Evolutionary conservation across 2,113 vertebrate genomes (phyloP), one percentile per base, ranked within the genome.

Genomic region (Carassius gibelio): DNA sequence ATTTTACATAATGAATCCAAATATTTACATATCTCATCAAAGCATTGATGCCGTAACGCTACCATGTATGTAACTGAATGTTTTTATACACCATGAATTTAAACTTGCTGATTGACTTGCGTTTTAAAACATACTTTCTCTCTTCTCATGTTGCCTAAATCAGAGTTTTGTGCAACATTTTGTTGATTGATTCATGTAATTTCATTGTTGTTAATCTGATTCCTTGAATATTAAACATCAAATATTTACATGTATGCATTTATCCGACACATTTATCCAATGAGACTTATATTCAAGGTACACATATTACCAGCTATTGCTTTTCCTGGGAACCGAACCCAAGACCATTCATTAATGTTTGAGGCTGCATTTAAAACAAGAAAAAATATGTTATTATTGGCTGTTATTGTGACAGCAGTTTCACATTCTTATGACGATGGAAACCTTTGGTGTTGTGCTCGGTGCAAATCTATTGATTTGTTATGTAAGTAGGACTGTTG

Each of bases 1-100:
- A 19, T 69, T 50, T 81, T 81, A 26, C 62, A 34, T 81, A 81
- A 81, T 68, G 26, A 81, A 36, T 81, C 26, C 64, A 69, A 69
- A 81, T 69, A 81, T 81, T 81, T 81, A 52, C 80, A 61, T 55
- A 55, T 80, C 59, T 26, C n/a, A 17, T 30, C 59, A 26, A 48
- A 66, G n/a, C 59, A 23, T 79, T 61, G 13, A 79, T 61, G 34
- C 57, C 57, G 42, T 42, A 62, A 62, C 36, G 42, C 34, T 19
- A 30, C 59, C 38, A 48, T 62, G 61, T 64, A 30, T 30, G 2
- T 62, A 48, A 66, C 19, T 64, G 4, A 62, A 62, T 80, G 11
- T 64, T 64, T 79, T 61, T 62, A 8, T 80, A 19, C 21, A 45
- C 21, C 21, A 62, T 79, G 38, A 64, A 80, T 80, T 61, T 59